phyloP scores from a whole-genome alignment of 2,888 invertebrate species.

The Colletes collaris region DNA sequence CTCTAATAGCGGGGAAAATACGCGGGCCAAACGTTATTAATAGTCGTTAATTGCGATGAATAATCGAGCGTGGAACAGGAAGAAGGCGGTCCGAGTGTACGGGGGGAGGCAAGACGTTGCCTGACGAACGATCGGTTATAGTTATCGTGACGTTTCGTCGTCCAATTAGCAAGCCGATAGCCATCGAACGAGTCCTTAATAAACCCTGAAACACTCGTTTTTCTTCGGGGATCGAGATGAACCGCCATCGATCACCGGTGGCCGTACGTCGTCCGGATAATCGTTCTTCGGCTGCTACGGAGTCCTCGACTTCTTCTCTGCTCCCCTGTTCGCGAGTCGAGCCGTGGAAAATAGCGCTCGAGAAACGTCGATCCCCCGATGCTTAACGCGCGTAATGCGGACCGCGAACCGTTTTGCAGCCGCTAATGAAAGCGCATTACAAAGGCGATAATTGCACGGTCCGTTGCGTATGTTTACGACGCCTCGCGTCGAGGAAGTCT shows the following conservation, averaged over 20 bases:
- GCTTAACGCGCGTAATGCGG: conserved; percentile 12
- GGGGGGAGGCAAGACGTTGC: neutral
- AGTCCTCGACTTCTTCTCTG: no score
- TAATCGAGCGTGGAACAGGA: conserved; percentile 19
- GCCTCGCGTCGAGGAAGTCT: conserved; percentile 25
- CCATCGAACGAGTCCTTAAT: conserved; percentile 38
- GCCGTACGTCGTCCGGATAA: conserved; percentile 22
- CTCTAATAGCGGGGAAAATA: conserved; percentile 11
- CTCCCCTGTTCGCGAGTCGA: no score
- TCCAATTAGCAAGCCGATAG: conserved; percentile 57
- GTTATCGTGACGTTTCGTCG: conserved; percentile 49
- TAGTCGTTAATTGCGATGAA: conserved; percentile 54
- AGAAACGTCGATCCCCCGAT: neutral
- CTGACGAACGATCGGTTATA: conserved; percentile 46
- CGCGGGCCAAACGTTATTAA: conserved; percentile 40
- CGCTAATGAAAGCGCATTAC: conserved; percentile 46
- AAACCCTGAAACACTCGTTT: conserved; percentile 39
- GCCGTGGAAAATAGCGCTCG: neutral
- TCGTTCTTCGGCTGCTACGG: neutral
- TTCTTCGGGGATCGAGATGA: conserved; percentile 16
- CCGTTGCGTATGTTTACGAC: conserved; percentile 19
- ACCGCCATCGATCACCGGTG: conserved; percentile 42
- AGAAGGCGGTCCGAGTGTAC: neutral
- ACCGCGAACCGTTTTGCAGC: conserved; percentile 25
- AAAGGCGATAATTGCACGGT: conserved; percentile 43